phyloP scores from a whole-genome alignment of 2,113 vertebrate genomes.

The Trogon melanurus region DNA sequence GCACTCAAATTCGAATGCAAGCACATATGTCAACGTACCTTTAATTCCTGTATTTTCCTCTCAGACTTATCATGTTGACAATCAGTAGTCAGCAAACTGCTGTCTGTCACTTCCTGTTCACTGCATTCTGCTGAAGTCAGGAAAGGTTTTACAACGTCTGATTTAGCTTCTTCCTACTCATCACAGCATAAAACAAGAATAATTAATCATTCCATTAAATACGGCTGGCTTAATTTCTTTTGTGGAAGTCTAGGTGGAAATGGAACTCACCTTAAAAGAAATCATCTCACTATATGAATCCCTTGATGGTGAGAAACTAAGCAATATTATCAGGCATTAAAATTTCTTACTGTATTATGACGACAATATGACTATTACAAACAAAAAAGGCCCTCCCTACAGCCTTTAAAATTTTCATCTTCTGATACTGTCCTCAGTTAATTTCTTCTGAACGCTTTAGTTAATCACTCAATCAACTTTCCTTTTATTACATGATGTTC shows the following conservation, averaged over 20 bases:
- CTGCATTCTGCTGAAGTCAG: conserved; percentile 3
- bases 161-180: conserved; percentile 43
- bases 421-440: not conserved
- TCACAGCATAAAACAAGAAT: not conserved
- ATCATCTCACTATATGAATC: not conserved
- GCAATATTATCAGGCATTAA: not conserved
- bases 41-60: conserved; percentile 40
- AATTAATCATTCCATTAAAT: not conserved
- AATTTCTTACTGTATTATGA: not conserved
- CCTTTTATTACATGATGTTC: not conserved
- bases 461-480: not conserved
- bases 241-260: not conserved
- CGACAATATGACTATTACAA: not conserved
- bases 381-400: not conserved
- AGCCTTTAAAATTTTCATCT: not conserved
- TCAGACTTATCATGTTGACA: not conserved
- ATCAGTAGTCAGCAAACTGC: not conserved
- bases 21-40: conserved; percentile 13
- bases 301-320: not conserved
- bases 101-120: not conserved
- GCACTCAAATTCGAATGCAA: not conserved
- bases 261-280: not conserved
- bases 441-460: not conserved
- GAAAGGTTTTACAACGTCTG: not conserved
- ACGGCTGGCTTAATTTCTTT: not conserved